phyloP scores from a whole-genome alignment of 2,888 invertebrate species.

The Nowickia ferox region DNA sequence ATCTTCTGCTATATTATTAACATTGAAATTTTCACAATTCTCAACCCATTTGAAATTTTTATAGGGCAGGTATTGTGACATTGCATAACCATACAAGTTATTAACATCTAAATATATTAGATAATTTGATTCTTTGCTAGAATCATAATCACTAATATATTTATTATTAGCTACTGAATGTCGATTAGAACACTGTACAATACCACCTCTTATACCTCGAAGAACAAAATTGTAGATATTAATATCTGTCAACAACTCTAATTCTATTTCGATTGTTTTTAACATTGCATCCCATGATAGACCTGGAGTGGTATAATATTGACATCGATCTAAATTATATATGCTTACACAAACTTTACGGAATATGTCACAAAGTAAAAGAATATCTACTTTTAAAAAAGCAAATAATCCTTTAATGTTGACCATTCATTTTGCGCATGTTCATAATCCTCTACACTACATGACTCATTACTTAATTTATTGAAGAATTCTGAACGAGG shows the following conservation, averaged over 20 bases:
- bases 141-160: slow-evolving; percentile 77
- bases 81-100: too few relatives aligned
- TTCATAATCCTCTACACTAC: too few relatives aligned
- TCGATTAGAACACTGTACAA: slow-evolving; percentile 77
- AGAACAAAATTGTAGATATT: slow-evolving; percentile 78
- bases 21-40: too few relatives aligned
- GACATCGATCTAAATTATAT: slow-evolving; percentile 76
- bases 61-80: too few relatives aligned
- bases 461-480: neutral
- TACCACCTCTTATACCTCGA: slow-evolving; percentile 77
- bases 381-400: too few relatives aligned
- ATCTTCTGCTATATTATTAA: too few relatives aligned
- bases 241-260: slow-evolving; percentile 79
- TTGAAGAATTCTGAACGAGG: too few relatives aligned
- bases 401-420: too few relatives aligned
- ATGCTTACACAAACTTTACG: too few relatives aligned
- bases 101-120: slow-evolving; percentile 44
- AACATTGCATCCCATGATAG: slow-evolving; percentile 79
- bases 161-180: slow-evolving; percentile 79
- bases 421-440: too few relatives aligned
- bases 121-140: slow-evolving; percentile 66
- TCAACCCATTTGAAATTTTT: too few relatives aligned
- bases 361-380: too few relatives aligned
- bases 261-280: slow-evolving; percentile 76
- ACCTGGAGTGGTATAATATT: slow-evolving; percentile 76